These are phyloP conservation scores for Melopsittacus undulatus DNA, from an alignment of 2,797 vertebrate genomes.

Conservation along the genomic window DNA sequence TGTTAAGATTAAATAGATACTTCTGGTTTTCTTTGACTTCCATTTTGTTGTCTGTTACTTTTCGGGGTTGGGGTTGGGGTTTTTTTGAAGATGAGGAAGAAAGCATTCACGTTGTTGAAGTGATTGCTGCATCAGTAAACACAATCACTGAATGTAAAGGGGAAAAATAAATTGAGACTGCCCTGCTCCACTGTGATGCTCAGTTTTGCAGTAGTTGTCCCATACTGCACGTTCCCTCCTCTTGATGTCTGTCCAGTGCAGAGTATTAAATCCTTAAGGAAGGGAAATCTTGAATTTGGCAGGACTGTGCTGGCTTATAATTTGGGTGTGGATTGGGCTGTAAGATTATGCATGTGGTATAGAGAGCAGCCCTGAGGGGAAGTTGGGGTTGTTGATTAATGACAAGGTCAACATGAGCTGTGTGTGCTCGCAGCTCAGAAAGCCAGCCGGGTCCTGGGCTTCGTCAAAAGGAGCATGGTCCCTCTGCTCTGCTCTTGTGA, in stretches of 20 bases:
- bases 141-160: background rate
- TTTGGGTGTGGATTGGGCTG: background rate
- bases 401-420: background rate
- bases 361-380: background rate
- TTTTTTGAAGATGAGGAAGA: background rate
- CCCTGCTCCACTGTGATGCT: background rate
- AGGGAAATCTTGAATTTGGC: background rate
- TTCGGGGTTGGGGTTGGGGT: background rate
- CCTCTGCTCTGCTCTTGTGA: background rate
- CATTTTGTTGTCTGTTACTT: background rate
- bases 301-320: background rate
- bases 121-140: background rate
- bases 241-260: background rate
- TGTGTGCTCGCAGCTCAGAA: background rate
- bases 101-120: background rate
- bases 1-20: slow-evolving; percentile 13
- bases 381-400: background rate
- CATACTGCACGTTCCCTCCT: background rate
- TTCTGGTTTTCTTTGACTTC: background rate
- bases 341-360: too few species aligned
- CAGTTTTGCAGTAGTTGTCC: background rate
- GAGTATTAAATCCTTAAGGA: background rate
- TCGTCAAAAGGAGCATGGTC: background rate
- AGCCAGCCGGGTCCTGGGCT: background rate
- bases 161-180: background rate